Conservation (phyloP, 2,888 invertebrate species). For the Sphecodes monilicornis region DNA sequence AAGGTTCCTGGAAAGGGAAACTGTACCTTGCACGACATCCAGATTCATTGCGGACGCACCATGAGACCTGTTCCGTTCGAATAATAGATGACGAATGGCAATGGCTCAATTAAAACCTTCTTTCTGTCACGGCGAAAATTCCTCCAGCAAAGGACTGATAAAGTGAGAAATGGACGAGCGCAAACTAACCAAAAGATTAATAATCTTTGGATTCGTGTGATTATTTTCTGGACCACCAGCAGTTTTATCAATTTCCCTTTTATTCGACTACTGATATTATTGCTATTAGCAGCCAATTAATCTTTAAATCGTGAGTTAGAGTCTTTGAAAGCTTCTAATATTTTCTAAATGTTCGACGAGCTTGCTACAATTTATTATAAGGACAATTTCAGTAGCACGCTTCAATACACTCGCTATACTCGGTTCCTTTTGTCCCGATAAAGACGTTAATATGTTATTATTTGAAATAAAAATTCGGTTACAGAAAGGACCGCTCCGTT, state of each 20-base stretch:
- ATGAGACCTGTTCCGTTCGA: background rate
- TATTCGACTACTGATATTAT: background rate
- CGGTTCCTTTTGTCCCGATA: background rate
- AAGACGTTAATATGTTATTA: background rate
- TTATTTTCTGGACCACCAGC: background rate
- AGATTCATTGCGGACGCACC: constrained; percentile 1
- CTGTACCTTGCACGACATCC: background rate
- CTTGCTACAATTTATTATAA: background rate
- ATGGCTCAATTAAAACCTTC: background rate
- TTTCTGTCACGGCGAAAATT: background rate
- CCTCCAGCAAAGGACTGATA: background rate
- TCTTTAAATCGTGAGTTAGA: background rate
- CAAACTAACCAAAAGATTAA: background rate
- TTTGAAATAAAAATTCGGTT: background rate
- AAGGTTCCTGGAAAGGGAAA: constrained; percentile 27
- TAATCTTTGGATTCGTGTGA: background rate
- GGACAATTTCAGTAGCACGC: background rate
- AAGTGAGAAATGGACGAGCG: background rate
- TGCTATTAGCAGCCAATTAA: background rate
- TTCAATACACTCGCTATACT: background rate
- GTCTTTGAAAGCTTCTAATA: background rate
- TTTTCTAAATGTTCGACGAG: background rate
- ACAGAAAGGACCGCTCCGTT: background rate
- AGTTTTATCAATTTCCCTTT: no score
- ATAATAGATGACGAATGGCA: constrained; percentile 3